These are phyloP conservation scores for Lucilia sericata DNA, from an alignment of 1,140 invertebrate genomes.

Conservation along the genomic window DNA sequence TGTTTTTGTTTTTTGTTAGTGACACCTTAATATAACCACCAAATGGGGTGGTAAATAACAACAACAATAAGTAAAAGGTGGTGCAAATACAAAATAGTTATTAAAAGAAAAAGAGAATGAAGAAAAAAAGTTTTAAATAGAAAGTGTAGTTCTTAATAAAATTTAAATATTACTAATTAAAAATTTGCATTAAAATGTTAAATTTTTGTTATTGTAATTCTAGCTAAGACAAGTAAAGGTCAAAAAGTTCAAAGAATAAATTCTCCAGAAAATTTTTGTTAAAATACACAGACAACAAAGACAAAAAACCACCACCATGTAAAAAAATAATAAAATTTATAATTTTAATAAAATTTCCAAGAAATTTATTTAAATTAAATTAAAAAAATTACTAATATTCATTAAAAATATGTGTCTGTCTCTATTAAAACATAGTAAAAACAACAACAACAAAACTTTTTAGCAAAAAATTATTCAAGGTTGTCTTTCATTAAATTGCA, in stretches of 20 bases:
- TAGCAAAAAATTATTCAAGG: not conserved
- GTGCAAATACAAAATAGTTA: not conserved
- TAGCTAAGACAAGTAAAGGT: not conserved
- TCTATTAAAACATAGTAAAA: not conserved
- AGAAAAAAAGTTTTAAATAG: too few species aligned
- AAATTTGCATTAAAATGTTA: not conserved
- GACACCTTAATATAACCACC: not conserved
- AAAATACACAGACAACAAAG: not conserved
- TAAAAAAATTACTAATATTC: not conserved
- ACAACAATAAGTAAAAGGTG: not conserved
- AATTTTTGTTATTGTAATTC: not conserved
- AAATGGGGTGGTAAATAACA: not conserved
- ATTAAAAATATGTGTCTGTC: not conserved
- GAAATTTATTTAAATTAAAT: not conserved
- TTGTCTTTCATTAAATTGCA: constrained; percentile 13
- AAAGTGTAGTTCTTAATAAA: too few species aligned
- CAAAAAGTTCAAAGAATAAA: not conserved
- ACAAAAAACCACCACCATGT: not conserved
- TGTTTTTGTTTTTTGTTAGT: not conserved
- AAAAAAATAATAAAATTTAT: too few species aligned
- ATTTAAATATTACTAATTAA: too few species aligned
- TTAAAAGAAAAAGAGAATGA: too few species aligned
- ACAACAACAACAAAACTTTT: not conserved
- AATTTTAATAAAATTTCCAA: not conserved
- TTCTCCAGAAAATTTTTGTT: not conserved